These are phyloP conservation scores for Drosophila monieri DNA, from an alignment of 2,888 invertebrate species.

Conservation along the genomic window DNA sequence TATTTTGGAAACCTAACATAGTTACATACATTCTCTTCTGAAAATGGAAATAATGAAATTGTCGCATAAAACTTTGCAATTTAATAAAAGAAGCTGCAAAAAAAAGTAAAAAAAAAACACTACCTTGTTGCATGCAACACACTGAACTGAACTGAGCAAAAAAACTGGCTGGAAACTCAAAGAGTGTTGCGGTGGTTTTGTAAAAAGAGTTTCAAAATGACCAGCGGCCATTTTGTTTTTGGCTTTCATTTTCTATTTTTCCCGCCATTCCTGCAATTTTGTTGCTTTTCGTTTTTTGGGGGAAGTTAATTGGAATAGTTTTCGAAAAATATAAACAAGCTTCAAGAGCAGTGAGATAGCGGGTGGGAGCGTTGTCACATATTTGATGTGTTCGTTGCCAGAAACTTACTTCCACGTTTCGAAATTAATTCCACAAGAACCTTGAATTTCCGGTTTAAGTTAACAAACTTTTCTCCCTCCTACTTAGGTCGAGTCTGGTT, in stretches of 20 bases:
- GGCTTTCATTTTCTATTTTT: constrained; percentile 36
- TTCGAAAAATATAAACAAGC: constrained; percentile 58
- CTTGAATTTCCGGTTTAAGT: constrained; percentile 21
- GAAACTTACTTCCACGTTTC: not conserved
- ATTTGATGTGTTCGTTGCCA: constrained; percentile 17
- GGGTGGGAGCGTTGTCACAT: constrained; percentile 14
- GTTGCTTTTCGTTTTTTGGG: constrained; percentile 32
- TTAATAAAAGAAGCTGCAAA: constrained; percentile 35
- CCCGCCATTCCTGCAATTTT: constrained; percentile 21
- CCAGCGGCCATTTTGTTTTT: constrained; percentile 43
- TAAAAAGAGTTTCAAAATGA: constrained; percentile 46
- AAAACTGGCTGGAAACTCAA: constrained; percentile 9
- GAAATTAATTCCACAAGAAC: constrained; percentile 30
- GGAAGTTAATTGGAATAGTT: constrained; percentile 71
- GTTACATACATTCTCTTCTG: constrained; percentile 5
- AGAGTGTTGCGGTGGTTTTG: constrained; percentile 15
- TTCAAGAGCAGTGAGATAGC: constrained; percentile 21
- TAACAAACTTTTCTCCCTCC: constrained; percentile 14
- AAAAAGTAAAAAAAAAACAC: constrained; percentile 15
- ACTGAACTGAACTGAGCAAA: constrained; percentile 19
- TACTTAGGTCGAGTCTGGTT: not conserved
- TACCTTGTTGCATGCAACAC: constrained; percentile 24
- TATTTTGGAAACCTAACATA: constrained; percentile 19
- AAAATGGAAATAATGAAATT: constrained; percentile 64
- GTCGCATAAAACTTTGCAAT: constrained; percentile 60